Base-by-base conservation (phyloP, 2,888 invertebrate species). In the Neelides folsomi region DNA sequence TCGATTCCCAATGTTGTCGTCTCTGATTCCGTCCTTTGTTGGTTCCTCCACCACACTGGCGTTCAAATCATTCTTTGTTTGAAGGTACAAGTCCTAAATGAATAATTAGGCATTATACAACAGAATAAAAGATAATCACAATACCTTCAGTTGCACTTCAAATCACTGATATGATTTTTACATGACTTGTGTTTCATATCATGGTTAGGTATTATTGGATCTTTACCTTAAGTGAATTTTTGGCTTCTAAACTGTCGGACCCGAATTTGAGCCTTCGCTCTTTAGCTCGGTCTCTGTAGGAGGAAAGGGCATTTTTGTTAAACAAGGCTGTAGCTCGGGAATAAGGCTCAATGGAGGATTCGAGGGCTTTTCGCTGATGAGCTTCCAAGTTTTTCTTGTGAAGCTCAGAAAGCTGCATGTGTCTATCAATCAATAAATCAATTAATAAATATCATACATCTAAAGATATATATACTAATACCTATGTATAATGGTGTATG, bases 261-360 rank as follows among this genome's bases (percentile, higher is more conserved):
- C 94, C 94, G 68, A 88, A 95, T 69, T 94, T 94, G 66, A 87
- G 77, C 47, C 98, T 73, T 36, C 98, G 76, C 67, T 98, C 98
- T 65, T 94, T 94, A 1, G 98, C 98, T 40, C 98, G 76, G 71
- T 98, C 98, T 53, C 97, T 77, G 69, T 98, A 98, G 63, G 47
- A 71, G 69, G 53, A 69, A 69, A 57, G 71, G 13, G 44, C 36
- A 3, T 52, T 27, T 18, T 47, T 46, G 2, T 40, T 20, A 16
- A 42, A 44, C 12, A 49, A 43, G 20, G 18, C 16, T 16, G 15
- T 47, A 71, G 45, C 70, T 5, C 27, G 27, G 7, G 27, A 27
- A 27, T 27, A 27, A 27, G 27, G 27, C 7, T 27, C 27, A 27
- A 27, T 67, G 71, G 71, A 65, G 72, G 72, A 47, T 73, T 70